phyloP scores from a whole-genome alignment of 1,140 invertebrate genomes.

The Drosophila arawakana region DNA sequence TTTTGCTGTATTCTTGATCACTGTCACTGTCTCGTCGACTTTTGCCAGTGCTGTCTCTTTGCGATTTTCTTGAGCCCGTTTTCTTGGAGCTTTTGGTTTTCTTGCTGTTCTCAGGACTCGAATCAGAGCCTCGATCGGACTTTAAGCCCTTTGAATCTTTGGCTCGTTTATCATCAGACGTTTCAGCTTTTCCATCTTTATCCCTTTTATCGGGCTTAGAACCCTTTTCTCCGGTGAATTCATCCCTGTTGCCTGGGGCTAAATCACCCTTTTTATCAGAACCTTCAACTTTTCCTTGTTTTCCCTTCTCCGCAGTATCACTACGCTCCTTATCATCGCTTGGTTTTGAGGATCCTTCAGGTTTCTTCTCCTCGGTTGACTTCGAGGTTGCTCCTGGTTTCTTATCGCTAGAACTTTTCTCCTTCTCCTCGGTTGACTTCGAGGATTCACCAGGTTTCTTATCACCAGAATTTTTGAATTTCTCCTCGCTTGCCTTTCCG shows the following conservation, averaged over 20 bases:
- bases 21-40: not conserved
- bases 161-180: not conserved
- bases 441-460: no score
- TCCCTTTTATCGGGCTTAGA: slow-evolving; percentile 2
- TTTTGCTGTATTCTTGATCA: not conserved
- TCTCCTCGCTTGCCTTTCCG: no score
- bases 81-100: not conserved
- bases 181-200: not conserved
- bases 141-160: not conserved
- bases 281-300: not conserved
- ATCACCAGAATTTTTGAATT: no score
- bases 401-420: no score
- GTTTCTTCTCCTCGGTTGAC: not conserved
- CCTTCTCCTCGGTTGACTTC: no score
- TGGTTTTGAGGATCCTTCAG: not conserved
- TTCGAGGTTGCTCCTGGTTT: not conserved
- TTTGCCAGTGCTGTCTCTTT: not conserved
- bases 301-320: not conserved
- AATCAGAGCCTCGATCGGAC: not conserved
- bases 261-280: not conserved
- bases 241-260: not conserved
- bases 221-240: not conserved
- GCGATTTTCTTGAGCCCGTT: not conserved
- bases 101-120: not conserved
- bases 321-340: not conserved